phyloP scores from a whole-genome alignment of 1,140 invertebrate genomes.

The Leptoteleia sp. region DNA sequence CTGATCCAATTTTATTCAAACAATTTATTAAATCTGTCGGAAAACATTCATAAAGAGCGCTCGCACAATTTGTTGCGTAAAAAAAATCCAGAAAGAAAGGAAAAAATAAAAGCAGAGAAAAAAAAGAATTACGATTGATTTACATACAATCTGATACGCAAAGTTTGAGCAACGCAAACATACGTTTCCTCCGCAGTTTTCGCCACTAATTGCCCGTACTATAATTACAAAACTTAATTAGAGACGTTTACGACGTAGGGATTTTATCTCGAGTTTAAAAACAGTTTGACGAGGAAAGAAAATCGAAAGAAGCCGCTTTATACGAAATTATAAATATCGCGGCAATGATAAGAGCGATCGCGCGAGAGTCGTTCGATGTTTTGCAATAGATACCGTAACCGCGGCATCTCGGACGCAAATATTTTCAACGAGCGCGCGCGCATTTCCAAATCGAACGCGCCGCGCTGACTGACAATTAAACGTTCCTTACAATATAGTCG shows the following conservation, averaged over 20 bases:
- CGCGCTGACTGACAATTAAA: constrained; percentile 41
- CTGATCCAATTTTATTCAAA: background rate
- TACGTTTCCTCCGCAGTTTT: background rate
- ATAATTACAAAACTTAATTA: constrained; percentile 26
- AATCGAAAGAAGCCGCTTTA: no score
- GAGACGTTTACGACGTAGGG: background rate
- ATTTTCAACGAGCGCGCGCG: constrained; percentile 8
- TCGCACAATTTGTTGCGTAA: no score
- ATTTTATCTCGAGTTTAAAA: constrained; percentile 29
- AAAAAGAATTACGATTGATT: no score
- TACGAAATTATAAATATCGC: constrained; percentile 39
- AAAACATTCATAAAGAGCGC: background rate
- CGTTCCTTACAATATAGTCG: constrained; percentile 16
- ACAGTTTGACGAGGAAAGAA: no score
- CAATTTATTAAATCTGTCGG: background rate
- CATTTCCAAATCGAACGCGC: constrained; percentile 9
- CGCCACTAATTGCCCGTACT: constrained; percentile 14
- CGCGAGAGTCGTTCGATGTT: constrained; percentile 18
- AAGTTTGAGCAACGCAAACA: background rate
- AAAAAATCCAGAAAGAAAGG: no score
- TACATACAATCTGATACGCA: background rate
- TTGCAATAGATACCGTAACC: constrained; percentile 49
- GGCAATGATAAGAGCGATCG: constrained; percentile 26
- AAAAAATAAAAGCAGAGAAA: no score
- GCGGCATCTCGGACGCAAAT: constrained; percentile 6